Conservation (phyloP, 2,113 vertebrate genomes). For the Micromys minutus region DNA sequence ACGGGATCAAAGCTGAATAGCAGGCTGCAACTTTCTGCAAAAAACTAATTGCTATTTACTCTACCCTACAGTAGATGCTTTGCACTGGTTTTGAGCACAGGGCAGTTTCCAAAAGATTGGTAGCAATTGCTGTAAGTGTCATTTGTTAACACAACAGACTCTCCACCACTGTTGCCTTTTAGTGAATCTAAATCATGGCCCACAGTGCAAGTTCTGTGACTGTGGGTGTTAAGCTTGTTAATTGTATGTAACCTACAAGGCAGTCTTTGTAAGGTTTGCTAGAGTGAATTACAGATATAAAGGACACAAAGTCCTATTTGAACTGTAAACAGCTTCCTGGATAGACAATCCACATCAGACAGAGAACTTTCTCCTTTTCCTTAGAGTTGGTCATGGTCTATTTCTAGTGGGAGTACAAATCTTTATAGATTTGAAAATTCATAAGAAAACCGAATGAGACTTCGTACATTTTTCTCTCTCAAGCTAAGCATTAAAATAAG, state of each 20-base stretch:
- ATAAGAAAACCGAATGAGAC: conserved; percentile 47
- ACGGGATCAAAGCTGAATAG: not conserved
- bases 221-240: not conserved
- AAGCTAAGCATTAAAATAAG: conserved; percentile 75
- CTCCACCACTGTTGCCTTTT: not conserved
- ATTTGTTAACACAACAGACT: not conserved
- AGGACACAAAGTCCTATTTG: not conserved
- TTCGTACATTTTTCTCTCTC: conserved; percentile 57
- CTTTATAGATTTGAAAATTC: conserved; percentile 63
- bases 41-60: not conserved
- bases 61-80: not conserved
- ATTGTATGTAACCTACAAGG: not conserved
- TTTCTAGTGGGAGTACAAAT: conserved; percentile 5
- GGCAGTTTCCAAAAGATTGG: not conserved
- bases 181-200: too few species aligned
- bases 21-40: not conserved
- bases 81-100: not conserved
- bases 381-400: not conserved
- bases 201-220: not conserved
- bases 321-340: not conserved
- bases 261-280: not conserved
- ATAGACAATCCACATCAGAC: not conserved
- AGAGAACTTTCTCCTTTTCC: conserved; percentile 1
- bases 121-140: not conserved
- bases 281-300: not conserved